Base-by-base conservation (phyloP, 92 coral and sea anemone species). In the Palythoa heliodiscus region DNA sequence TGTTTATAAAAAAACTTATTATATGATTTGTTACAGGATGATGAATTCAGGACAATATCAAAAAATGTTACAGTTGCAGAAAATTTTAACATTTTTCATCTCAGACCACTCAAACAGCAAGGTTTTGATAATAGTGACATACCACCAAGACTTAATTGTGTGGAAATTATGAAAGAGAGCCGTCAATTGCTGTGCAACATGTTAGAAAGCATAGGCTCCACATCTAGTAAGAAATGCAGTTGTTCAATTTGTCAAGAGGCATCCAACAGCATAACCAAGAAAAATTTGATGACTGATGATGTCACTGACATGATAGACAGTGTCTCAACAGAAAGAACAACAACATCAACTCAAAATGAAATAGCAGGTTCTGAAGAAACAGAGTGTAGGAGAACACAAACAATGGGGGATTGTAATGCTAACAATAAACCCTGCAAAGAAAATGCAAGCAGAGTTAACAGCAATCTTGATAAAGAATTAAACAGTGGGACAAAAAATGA, bases 111-210 rank as follows among this genome's bases (percentile, higher is more conserved):
- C 67, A 87, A 90, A 54, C 91, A 86, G 37, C 91, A 90, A 95
- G 99, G 99, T 22, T 94, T 89, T 86, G 97, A 92, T 77, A 76
- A 78, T 54, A 78, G 91, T 37, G 93, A 88, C 77, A 68, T 95
- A 19, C 92, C 89, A 69, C 76, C 71, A 9, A 86, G 58, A 63
- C 73, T 92, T 39, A 88, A 93, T 58, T 24, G 43, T 9, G 25
- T 72, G 58, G 68, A 83, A 0, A 84, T 92, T 53, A 84, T 87
- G 38, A 70, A 14, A 35, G 91, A 90, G 16, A 84, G 89, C 81
- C 50, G 70, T 71, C 24, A 76, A 17, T 60, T 87, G 39, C 79
- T 91, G 16, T 20, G 73, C 8, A 13, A 50, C 37, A 64, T 55
- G 24, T 67, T 80, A 64, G 84, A 74, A 48, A 47, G 23, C 10